These are phyloP conservation scores for Sminthurides aquaticus DNA, from an alignment of 2,888 invertebrate genomes.

Conservation along the genomic window DNA sequence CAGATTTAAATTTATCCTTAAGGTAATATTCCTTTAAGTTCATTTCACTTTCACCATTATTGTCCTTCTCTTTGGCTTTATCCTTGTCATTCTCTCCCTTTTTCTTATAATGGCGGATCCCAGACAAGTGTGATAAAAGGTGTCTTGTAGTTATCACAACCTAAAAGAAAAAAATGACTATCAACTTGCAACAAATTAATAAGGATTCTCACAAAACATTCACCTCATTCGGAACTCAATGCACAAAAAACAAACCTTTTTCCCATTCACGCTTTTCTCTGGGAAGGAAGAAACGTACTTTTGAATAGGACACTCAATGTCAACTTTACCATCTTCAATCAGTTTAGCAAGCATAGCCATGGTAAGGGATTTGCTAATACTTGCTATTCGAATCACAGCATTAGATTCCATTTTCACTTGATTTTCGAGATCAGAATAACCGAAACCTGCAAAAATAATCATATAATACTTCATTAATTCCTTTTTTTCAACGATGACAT, in stretches of 20 bases:
- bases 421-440: slow-evolving; percentile 54
- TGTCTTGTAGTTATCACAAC: slow-evolving; percentile 52
- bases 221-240: no score
- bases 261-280: slow-evolving; percentile 49
- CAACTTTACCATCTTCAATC: slow-evolving; percentile 51
- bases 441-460: slow-evolving; percentile 48
- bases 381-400: slow-evolving; percentile 55
- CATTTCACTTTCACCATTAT: slow-evolving; percentile 39
- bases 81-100: slow-evolving; percentile 31
- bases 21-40: slow-evolving; percentile 49
- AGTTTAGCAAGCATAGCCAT: slow-evolving; percentile 52
- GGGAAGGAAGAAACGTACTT: slow-evolving; percentile 53
- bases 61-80: slow-evolving; percentile 25
- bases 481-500: no score
- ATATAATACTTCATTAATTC: slow-evolving; percentile 1
- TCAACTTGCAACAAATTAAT: background rate
- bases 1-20: slow-evolving; percentile 47
- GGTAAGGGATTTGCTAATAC: slow-evolving; percentile 54
- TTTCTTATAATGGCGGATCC: slow-evolving; percentile 53
- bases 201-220: slow-evolving; percentile 7
- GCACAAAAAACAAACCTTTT: slow-evolving; percentile 43
- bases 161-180: slow-evolving; percentile 32
- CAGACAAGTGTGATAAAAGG: slow-evolving; percentile 51
- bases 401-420: slow-evolving; percentile 47
- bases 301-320: slow-evolving; percentile 52